These are phyloP conservation scores for Molossus alvarezi DNA, from an alignment of 2,797 vertebrate genomes.

Conservation along the genomic window DNA sequence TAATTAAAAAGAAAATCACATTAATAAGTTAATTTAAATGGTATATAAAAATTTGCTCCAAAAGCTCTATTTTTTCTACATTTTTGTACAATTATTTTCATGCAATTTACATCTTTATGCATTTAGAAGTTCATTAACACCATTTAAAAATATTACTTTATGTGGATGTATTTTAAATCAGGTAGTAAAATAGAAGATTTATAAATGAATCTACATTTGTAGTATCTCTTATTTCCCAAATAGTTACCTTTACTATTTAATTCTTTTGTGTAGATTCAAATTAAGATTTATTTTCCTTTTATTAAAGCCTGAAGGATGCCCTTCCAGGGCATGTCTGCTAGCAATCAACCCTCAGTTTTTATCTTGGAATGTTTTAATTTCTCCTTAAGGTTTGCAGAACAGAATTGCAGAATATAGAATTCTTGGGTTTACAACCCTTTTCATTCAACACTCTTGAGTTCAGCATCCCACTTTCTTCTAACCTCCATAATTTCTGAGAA, in stretches of 20 bases:
- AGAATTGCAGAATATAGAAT: not conserved
- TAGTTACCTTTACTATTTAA: not conserved
- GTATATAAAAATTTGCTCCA: not conserved
- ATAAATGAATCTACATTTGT: not conserved
- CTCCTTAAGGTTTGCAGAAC: not conserved
- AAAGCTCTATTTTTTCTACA: not conserved
- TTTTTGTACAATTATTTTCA: constrained; percentile 1
- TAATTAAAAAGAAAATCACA: not conserved
- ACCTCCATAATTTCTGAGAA: not conserved
- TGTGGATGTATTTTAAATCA: not conserved
- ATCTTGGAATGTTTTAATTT: constrained; percentile 4
- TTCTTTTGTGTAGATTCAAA: not conserved
- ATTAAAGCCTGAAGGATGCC: not conserved
- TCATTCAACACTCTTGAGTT: not conserved
- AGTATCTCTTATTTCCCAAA: not conserved
- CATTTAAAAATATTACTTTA: constrained; percentile 18
- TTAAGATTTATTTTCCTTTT: not conserved
- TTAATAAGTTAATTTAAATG: not conserved
- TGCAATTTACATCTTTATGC: not conserved
- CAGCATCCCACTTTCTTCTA: not conserved
- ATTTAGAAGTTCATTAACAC: not conserved
- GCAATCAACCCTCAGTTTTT: not conserved
- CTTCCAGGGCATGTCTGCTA: not conserved
- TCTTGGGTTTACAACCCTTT: not conserved
- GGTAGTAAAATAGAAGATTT: not conserved